Evolutionary conservation across 2,888 invertebrate species (phyloP), one percentile per base, ranked within the genome.

Genomic region (Heteromurus nitidus): DNA sequence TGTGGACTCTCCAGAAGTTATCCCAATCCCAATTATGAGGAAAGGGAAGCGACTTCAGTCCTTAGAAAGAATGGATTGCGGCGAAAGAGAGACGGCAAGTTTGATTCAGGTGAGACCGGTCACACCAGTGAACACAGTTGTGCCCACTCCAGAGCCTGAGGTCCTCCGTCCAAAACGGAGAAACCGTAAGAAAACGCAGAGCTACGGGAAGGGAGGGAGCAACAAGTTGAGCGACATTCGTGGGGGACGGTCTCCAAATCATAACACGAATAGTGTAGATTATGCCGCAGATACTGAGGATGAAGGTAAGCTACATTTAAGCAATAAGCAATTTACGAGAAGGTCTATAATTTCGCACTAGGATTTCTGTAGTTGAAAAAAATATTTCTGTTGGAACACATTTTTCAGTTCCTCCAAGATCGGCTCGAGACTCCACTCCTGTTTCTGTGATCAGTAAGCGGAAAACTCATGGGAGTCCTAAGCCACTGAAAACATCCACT

Each of bases 281-380:
- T 82, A 82, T 31, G 68, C 79, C 24, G 82, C 82, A 1, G 82
- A 82, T 36, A 74, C 77, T 11, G 82, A 82, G 20, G 82, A 82
- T 64, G 82, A 82, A 60, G 60, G 60, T 60, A 60, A 2, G 18
- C 5, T 36, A 9, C 7, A 9, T 36, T n/a, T 44, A n/a, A 44
- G 44, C 13, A 9, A 18, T 20, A 50, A 18, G 5, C 18, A 20
- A 50, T 3, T 3, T 20, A 22, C 50, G n/a, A n/a, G n/a, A n/a
- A n/a, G n/a, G 18, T 50, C 3, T 50, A 50, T 2, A 18, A 2
- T 18, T n/a, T n/a, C n/a, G n/a, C n/a, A n/a, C n/a, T n/a, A n/a
- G n/a, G n/a, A n/a, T n/a, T n/a, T n/a, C n/a, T n/a, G n/a, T n/a
- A n/a, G n/a, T n/a, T n/a, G n/a, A n/a, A n/a, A n/a, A n/a, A n/a